phyloP scores from a whole-genome alignment of 2,113 vertebrate species.

The Apodemus sylvaticus region DNA sequence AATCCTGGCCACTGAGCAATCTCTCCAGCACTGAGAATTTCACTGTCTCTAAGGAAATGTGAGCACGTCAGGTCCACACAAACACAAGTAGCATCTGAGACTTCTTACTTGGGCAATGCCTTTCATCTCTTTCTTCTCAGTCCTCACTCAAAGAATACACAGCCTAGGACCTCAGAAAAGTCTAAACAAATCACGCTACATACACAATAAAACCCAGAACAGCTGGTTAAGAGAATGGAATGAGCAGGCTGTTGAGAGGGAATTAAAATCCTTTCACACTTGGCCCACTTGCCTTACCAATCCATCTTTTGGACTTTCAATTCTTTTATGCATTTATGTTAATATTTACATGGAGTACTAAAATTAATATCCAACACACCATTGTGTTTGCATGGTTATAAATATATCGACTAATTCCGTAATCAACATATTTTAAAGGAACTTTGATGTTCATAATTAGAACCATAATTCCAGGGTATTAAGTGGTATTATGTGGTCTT shows the following conservation, averaged over 20 bases:
- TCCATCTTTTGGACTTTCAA: neutral
- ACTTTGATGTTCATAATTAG: neutral
- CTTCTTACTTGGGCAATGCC: accelerated
- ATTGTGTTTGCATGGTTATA: neutral
- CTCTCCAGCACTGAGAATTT: neutral
- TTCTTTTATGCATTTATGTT: neutral
- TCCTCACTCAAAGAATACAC: neutral
- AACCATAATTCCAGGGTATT: neutral
- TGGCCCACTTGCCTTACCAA: neutral
- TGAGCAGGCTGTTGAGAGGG: too few species aligned
- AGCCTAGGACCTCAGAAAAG: neutral
- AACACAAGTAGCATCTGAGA: neutral
- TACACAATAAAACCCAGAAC: neutral
- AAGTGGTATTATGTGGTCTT: neutral
- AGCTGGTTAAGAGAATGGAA: neutral
- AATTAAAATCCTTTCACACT: neutral
- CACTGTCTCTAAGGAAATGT: neutral
- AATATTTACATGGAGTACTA: neutral
- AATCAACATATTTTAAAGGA: neutral
- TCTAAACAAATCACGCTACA: neutral
- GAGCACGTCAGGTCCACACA: neutral
- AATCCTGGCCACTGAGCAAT: neutral
- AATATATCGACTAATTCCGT: neutral
- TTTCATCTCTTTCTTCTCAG: neutral
- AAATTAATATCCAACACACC: slow-evolving; percentile 3